These are phyloP conservation scores for Heliopora coerulea DNA, from an alignment of 92 coral and sea anemone species.

Conservation along the genomic window DNA sequence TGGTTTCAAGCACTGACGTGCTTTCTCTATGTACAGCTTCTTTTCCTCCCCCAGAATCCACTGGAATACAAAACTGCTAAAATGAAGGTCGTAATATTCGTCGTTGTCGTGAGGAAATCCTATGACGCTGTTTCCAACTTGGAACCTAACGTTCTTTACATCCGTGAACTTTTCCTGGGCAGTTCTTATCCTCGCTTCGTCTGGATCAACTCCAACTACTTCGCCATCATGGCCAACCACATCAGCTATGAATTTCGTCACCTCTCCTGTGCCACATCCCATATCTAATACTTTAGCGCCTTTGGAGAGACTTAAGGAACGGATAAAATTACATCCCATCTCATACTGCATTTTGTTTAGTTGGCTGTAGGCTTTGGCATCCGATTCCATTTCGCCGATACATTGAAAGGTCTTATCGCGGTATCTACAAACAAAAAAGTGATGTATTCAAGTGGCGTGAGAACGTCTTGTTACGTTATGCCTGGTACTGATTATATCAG, in stretches of 20 bases:
- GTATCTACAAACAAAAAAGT: no score
- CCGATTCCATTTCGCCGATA: no score
- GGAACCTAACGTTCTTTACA: background rate
- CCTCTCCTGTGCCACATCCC: constrained; percentile 14
- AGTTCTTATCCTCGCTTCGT: background rate
- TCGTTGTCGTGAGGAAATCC: constrained; percentile 6
- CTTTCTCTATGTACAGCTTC: background rate
- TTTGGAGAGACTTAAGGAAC: no score
- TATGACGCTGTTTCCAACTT: background rate
- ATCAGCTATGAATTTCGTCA: constrained; percentile 6
- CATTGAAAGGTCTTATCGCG: no score
- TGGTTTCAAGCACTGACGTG: no score
- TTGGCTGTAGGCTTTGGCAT: no score
- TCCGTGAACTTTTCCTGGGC: background rate
- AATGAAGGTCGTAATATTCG: constrained; percentile 19
- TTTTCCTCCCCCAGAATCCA: background rate
- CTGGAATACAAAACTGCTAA: background rate
- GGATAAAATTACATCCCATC: no score
- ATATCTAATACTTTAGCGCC: constrained; percentile 14
- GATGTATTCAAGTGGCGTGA: no score
- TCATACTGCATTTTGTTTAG: no score
- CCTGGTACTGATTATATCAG: no score
- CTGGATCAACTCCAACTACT: constrained; percentile 15
- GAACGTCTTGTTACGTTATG: no score
- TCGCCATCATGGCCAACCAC: background rate